Base-by-base conservation (phyloP, 2,888 invertebrate species). In the Euplexia lucipara region DNA sequence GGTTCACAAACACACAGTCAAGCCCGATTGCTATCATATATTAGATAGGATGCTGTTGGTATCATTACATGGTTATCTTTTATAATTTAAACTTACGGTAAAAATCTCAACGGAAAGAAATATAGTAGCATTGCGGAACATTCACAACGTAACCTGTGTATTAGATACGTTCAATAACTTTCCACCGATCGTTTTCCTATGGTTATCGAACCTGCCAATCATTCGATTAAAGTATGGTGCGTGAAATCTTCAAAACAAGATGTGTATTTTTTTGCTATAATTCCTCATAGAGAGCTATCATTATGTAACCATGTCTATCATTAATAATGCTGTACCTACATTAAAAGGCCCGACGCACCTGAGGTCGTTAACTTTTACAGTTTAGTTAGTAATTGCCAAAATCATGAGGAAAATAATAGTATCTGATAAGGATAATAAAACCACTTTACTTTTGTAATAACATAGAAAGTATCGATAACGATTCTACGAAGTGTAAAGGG, bases 311-410 rank as follows among this genome's bases (percentile, higher is more conserved):
- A 44, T 18, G 49, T 39, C 59, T 61, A 60, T 72, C 9, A 54
- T 49, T 42, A n/a, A 58, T 61, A 54, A 48, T 56, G 20, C 42
- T 59, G 52, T 53, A 47, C 26, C 32, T 9, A 48, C 22, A 67
- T 34, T 62, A 56, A 73, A 70, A 54, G 34, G 63, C 49, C 44
- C 66, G 69, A 39, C 59, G n/a, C 34, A 63, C 32, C 60, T 58
- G 35, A 61, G 79, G 65, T 79, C 63, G 45, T 72, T 75, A 67
- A 67, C 73, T 68, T 74, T 68, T 59, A 42, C 67, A 60, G 37
- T 67, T 62, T 58, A 49, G 54, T 32, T 41, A 34, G 37, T 57
- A 71, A 73, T 64, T 70, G 47, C 61, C 62, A 57, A 53, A 60
- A 10, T 59, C 18, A 58, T n/a, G 41, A 66, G 54, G 44, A 68